Evolutionary conservation across 2,113 vertebrate genomes (phyloP).

Genomic region (Oncorhynchus masou): DNA sequence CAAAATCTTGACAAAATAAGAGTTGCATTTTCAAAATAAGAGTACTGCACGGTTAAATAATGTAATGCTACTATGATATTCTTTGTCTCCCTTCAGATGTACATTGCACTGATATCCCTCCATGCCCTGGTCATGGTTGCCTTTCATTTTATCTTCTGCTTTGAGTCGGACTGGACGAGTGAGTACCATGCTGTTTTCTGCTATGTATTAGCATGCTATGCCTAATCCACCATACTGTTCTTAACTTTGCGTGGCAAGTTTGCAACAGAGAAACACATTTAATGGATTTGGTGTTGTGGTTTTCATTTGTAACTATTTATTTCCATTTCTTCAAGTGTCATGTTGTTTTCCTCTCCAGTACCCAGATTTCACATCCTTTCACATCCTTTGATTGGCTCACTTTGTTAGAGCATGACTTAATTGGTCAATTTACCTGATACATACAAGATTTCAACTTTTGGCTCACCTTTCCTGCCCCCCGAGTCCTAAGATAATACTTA

Average conservation of each 20-base stretch:
- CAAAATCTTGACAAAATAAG: neutral
- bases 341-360: too few species aligned
- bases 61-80: neutral
- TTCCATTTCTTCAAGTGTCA: too few species aligned
- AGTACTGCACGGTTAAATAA: neutral
- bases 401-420: too few species aligned
- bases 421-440: too few species aligned
- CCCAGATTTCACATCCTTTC: too few species aligned
- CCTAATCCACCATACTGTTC: neutral
- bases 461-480: too few species aligned
- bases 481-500: too few species aligned
- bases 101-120: constrained; percentile 95
- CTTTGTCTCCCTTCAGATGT: constrained; percentile 85
- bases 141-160: constrained; percentile 94
- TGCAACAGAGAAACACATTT: neutral
- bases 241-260: neutral
- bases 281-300: too few species aligned
- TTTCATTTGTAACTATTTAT: too few species aligned
- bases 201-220: neutral
- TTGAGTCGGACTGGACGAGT: constrained; percentile 97
- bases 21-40: neutral
- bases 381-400: too few species aligned
- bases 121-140: constrained; percentile 92
- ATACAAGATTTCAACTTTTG: too few species aligned
- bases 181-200: constrained; percentile 62